These are phyloP conservation scores for Melipona beecheii DNA, from an alignment of 2,888 invertebrate genomes.

Conservation along the genomic window DNA sequence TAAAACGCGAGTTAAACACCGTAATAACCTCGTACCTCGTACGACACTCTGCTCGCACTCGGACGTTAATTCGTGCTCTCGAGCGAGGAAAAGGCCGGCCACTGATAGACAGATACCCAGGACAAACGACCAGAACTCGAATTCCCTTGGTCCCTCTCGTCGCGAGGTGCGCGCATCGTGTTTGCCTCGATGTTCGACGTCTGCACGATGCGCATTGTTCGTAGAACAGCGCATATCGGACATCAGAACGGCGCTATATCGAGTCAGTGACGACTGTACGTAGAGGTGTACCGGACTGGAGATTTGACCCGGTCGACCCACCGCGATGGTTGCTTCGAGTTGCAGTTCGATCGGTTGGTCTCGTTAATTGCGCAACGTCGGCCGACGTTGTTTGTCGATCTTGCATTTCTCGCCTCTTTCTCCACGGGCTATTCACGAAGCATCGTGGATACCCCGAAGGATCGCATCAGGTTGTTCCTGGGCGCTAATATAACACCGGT, in stretches of 20 bases:
- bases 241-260: slow-evolving; percentile 22
- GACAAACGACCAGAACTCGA: slow-evolving; percentile 25
- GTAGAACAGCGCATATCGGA: slow-evolving; percentile 36
- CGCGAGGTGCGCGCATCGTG: slow-evolving; percentile 9
- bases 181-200: slow-evolving; percentile 7
- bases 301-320: slow-evolving; percentile 49
- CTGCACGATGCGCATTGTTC: slow-evolving; percentile 17
- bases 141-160: slow-evolving; percentile 11
- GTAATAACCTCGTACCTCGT: slow-evolving; percentile 1
- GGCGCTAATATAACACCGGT: slow-evolving; percentile 65
- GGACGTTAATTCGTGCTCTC: slow-evolving; percentile 16
- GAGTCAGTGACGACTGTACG: slow-evolving; percentile 48
- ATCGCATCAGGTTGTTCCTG: slow-evolving; percentile 63
- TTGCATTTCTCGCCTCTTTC: slow-evolving; percentile 53
- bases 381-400: slow-evolving; percentile 61
- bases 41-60: background rate
- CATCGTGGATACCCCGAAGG: slow-evolving; percentile 61
- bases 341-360: slow-evolving; percentile 53
- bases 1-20: background rate
- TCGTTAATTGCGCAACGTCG: slow-evolving; percentile 69
- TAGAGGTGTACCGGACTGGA: slow-evolving; percentile 19
- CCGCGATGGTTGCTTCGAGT: slow-evolving; percentile 24
- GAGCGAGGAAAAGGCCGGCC: slow-evolving; percentile 14
- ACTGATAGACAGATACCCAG: slow-evolving; percentile 17
- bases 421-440: slow-evolving; percentile 69